These are phyloP conservation scores for Trachurus trachurus DNA, from an alignment of 2,797 vertebrate genomes.

Conservation along the genomic window DNA sequence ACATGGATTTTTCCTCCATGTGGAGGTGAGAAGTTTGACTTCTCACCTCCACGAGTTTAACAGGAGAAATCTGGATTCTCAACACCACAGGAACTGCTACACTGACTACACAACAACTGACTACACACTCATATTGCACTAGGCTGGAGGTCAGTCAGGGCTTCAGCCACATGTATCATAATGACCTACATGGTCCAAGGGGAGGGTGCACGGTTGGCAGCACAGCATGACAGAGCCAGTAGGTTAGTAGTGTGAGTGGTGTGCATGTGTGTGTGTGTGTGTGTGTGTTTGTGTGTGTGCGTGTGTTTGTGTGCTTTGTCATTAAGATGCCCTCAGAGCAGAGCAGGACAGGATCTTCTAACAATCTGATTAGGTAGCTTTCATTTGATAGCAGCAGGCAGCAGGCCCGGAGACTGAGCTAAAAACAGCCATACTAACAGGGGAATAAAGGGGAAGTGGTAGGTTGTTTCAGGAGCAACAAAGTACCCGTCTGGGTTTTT, in stretches of 20 bases:
- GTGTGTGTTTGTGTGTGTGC: constrained; percentile 14
- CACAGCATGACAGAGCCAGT: constrained; percentile 11
- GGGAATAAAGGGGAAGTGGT: constrained; percentile 46
- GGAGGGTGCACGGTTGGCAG: background rate
- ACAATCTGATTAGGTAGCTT: constrained; percentile 76
- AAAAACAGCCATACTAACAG: constrained; percentile 63
- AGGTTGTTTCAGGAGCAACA: constrained; percentile 38
- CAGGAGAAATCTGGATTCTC: background rate
- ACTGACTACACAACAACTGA: background rate
- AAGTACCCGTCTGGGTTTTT: constrained; percentile 9
- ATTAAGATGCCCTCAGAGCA: constrained; percentile 59
- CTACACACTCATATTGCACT: constrained; percentile 2
- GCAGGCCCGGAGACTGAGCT: constrained; percentile 59
- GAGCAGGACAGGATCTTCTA: constrained; percentile 63
- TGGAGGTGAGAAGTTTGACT: constrained; percentile 46
- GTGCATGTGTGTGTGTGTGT: constrained; percentile 10
- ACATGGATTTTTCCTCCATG: constrained; percentile 32
- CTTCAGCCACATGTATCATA: background rate
- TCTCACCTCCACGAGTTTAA: background rate
- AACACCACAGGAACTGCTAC: background rate
- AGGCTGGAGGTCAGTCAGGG: constrained; percentile 1
- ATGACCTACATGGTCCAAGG: background rate
- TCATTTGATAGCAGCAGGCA: constrained; percentile 75
- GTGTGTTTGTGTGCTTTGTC: constrained; percentile 53
- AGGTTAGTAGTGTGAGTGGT: constrained; percentile 19